Evolutionary conservation across 2,888 invertebrate genomes (phyloP).

Genomic region (Homarus gammarus): DNA sequence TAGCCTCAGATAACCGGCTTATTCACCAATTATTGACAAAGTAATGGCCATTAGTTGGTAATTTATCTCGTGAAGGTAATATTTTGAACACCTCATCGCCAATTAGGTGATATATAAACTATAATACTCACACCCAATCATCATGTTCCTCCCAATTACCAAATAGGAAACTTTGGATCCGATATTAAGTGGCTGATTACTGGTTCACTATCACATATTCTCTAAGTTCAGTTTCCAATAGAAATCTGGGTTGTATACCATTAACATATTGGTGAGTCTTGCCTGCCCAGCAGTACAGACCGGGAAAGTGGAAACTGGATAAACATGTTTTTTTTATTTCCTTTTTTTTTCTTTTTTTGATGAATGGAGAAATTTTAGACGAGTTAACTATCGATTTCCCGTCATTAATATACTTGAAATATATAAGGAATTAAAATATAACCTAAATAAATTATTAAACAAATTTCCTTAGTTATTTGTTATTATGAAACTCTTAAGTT

Average conservation of each 20-base stretch:
- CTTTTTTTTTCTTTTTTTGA: too few relatives aligned
- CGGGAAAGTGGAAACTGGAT: too few relatives aligned
- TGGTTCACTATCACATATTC: neutral
- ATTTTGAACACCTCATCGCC: slow-evolving; percentile 14
- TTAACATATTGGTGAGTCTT: neutral
- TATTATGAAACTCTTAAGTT: too few relatives aligned
- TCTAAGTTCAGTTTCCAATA: neutral
- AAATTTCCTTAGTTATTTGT: too few relatives aligned
- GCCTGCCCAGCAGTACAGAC: too few relatives aligned
- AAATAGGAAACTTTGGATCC: neutral
- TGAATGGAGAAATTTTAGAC: too few relatives aligned
- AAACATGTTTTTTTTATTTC: too few relatives aligned
- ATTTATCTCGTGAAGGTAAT: slow-evolving; percentile 23
- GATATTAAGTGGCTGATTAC: neutral
- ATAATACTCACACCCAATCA: neutral
- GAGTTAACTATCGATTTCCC: too few relatives aligned
- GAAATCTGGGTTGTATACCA: neutral
- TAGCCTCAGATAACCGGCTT: neutral
- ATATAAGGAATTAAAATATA: too few relatives aligned
- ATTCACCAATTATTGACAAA: neutral
- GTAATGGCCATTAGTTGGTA: slow-evolving; percentile 17
- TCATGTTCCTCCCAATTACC: neutral
- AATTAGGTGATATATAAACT: neutral
- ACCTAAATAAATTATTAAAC: too few relatives aligned
- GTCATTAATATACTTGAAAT: too few relatives aligned